Evolutionary conservation across 2,113 vertebrate species (phyloP), one percentile per base, ranked within the genome.

Genomic region (Leptocoma aspasia): DNA sequence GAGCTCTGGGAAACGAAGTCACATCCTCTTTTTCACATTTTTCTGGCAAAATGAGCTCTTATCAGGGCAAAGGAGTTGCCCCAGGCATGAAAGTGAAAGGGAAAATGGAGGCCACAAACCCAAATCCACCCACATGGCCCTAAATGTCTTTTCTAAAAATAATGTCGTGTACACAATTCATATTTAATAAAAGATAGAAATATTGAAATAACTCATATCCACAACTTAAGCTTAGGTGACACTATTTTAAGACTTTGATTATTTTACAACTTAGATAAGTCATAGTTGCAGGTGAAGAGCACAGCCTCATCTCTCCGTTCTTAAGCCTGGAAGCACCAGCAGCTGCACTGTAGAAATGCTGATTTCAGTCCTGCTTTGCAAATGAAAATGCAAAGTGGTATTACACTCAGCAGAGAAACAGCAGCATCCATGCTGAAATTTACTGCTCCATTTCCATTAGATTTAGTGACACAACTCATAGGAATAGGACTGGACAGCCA

Each of bases 61-160:
- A 37, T 81, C 31, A 28, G 39, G 64, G 52, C 26, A 76, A 37
- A 70, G 49, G 2, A 4, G 23, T 5, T 6, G n/a, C n/a, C n/a
- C n/a, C n/a, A n/a, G n/a, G 26, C 0, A 1, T 7, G 30, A 71
- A 60, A 75, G 15, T 49, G 52, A 71, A 82, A 72, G 5, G 12
- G 28, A 39, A 42, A 90, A 70, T 0, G 1, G 41, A 30, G 21
- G 21, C 50, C 15, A 49, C 4, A 2, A 78, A 61, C 15, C 11
- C 52, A 39, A 60, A 80, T 49, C 10, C 64, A 59, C 31, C n/a
- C 6, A 0, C 20, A 20, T 8, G 0, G 0, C 37, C 37, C 15
- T 3, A 5, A 8, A 24, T 6, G n/a, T 27, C 10, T 56, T 65
- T 80, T 53, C 41, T 60, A 80, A 65, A 86, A 73, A 24, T 52